Base-by-base conservation (phyloP, 2,797 vertebrate species). In the Coregonus suidteri region DNA sequence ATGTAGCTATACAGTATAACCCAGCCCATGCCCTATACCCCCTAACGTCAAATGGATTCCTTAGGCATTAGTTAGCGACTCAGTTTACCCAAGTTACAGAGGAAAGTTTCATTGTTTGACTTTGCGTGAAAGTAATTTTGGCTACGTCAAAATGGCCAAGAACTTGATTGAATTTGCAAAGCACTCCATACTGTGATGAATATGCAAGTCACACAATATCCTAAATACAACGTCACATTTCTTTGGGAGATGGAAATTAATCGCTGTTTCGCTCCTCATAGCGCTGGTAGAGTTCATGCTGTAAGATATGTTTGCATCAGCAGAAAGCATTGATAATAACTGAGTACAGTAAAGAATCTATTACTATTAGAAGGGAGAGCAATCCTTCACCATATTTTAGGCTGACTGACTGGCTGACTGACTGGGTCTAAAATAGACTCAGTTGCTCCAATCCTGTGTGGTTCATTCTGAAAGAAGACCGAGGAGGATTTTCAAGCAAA, bases 401-500 rank as follows among this genome's bases (percentile, higher is more conserved):
- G 20, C 6, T 9, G 20, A 13, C 7, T 25, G 9, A 59, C 56
- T 20, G 54, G 4, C 16, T 56, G 15, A 16, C 15, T 56, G 14
- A 59, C 41, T 20, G 56, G 51, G 14, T 51, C 51, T 13, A 53
- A 66, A 66, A 51, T 7, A 30, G 14, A 72, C 52, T 73, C 53
- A 34, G 16, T 34, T 68, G 69, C 73, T 81, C 59, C 56, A 87
- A 78, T 83, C 75, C 69, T 81, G 65, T 79, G 76, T 67, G 71
- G 70, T 77, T 87, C 77, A 81, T 73, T 84, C 82, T 85, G 85
- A 88, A 18, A 72, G 78, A 67, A 77, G 75, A 53, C 18, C 30
- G 31, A 16, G 31, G 15, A 81, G 80, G 74, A 76, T 87, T 79
- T 81, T 81, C 68, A 73, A 81, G 75, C 59, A 86, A 82, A 78